Evolutionary conservation across 2,113 vertebrate species (phyloP).

Genomic region (Struthidea cinerea): DNA sequence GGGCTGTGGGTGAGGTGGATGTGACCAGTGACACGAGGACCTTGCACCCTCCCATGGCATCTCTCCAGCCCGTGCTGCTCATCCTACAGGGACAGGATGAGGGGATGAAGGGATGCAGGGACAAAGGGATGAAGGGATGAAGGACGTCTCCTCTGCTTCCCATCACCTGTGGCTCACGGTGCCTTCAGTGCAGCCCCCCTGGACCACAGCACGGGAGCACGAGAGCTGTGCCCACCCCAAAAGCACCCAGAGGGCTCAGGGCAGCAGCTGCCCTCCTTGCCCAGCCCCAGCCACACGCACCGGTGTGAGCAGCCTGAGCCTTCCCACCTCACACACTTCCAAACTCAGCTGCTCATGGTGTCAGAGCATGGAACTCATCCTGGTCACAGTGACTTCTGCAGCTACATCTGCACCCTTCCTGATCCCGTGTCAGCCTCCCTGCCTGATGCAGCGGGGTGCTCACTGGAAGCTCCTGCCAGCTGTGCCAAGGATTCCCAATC

Average conservation of each 20-base stretch:
- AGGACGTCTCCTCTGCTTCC: neutral
- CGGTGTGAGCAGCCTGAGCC: neutral
- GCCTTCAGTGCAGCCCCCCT: neutral
- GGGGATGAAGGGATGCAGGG: neutral
- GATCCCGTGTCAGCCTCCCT: fast-evolving
- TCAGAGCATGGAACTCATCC: neutral
- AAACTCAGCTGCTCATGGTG: neutral
- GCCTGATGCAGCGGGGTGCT: neutral
- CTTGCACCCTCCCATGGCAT: neutral
- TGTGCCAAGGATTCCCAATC: neutral
- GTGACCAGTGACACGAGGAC: neutral
- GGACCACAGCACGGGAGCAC: fast-evolving
- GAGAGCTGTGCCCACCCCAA: neutral
- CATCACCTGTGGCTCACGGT: neutral
- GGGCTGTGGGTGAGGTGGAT: fast-evolving
- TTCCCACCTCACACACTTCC: neutral
- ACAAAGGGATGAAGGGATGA: neutral
- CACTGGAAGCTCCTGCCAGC: neutral
- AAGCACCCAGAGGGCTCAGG: neutral
- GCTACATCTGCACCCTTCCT: neutral
- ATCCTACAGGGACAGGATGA: neutral
- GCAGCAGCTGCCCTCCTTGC: neutral
- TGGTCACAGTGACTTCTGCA: neutral
- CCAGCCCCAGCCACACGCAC: neutral
- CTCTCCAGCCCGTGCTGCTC: neutral